A percentile compares a stretch with the other conserved stretches of the same genome.
Conservation (phyloP, 2,113 vertebrate species). For the Todiramphus chloris region DNA sequence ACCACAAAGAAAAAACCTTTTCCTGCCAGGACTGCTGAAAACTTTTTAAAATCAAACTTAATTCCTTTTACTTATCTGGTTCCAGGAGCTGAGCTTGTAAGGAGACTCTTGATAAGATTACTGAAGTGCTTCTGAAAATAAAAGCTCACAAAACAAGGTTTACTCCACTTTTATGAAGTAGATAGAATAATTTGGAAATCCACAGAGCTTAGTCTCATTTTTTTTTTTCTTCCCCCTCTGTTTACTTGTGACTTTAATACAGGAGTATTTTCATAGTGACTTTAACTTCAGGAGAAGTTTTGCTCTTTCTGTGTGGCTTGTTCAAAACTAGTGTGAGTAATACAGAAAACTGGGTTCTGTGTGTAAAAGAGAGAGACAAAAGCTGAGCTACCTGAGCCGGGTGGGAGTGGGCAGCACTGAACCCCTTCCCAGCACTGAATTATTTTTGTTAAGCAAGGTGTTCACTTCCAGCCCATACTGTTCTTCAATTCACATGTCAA, state of each 20-base stretch:
- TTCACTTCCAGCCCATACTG: not conserved
- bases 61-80: not conserved
- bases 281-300: not conserved
- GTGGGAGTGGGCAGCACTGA: not conserved
- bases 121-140: not conserved
- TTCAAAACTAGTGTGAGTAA: not conserved
- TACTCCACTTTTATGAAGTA: not conserved
- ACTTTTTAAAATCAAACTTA: not conserved
- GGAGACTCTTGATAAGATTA: not conserved
- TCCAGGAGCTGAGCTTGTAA: not conserved
- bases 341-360: not conserved
- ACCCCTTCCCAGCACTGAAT: not conserved
- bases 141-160: not conserved
- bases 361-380: not conserved
- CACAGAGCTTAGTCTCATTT: not conserved
- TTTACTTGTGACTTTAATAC: not conserved
- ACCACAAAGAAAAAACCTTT: not conserved
- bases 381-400: not conserved
- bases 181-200: not conserved
- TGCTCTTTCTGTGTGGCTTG: not conserved
- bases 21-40: not conserved
- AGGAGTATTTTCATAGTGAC: not conserved
- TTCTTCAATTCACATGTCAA: not conserved
- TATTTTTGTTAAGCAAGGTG: conserved; percentile 14
- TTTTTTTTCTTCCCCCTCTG: not conserved